phyloP scores from a whole-genome alignment of 2,113 vertebrate species.

The Saimiri boliviensis region DNA sequence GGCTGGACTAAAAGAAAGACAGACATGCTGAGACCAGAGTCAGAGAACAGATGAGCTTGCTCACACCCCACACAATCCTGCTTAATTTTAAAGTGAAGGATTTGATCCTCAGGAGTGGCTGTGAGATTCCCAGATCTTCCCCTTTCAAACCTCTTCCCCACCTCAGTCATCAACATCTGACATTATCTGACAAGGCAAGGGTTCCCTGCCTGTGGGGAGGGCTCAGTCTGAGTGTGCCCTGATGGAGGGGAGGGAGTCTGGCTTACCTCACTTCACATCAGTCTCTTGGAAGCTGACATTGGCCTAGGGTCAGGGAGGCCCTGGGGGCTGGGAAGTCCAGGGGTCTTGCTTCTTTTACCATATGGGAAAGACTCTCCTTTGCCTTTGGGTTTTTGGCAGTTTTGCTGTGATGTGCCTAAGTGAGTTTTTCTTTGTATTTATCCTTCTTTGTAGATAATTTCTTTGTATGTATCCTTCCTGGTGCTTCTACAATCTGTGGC shows the following conservation, averaged over 20 bases:
- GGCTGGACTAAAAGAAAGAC: background rate
- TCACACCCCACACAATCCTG: background rate
- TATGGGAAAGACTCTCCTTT: background rate
- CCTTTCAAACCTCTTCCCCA: background rate
- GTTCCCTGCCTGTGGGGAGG: background rate
- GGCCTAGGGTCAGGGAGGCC: background rate
- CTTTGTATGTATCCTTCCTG: background rate
- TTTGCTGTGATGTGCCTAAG: background rate
- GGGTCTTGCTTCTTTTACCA: background rate
- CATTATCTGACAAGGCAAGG: background rate
- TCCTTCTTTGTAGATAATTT: background rate
- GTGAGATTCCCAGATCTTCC: background rate
- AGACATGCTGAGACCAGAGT: background rate
- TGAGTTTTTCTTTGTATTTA: constrained; percentile 18
- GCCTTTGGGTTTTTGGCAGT: background rate
- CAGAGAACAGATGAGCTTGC: background rate
- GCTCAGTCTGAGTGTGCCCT: background rate
- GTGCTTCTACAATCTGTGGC: background rate
- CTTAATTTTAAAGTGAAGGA: background rate
- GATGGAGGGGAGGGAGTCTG: background rate
- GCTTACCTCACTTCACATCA: background rate
- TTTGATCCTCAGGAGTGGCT: background rate
- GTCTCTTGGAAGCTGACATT: background rate
- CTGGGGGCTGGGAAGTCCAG: background rate
- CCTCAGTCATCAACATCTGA: background rate